Evolutionary conservation across 2,888 invertebrate genomes (phyloP).

Genomic region (Conops quadrifasciatus): DNA sequence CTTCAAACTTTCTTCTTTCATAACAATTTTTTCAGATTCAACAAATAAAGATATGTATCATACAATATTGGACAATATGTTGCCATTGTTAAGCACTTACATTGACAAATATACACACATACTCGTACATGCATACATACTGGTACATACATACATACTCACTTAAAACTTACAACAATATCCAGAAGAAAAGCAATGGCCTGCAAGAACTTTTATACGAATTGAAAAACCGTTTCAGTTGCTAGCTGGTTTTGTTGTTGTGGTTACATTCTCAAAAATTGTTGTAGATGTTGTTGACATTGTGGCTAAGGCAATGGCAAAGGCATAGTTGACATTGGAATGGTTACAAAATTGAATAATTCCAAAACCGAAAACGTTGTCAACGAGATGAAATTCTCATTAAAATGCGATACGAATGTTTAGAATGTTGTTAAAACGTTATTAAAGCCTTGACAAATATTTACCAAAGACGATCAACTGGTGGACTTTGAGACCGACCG

Average conservation of each 20-base stretch:
- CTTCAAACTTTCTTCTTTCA: no score
- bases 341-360: background rate
- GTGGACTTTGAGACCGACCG: background rate
- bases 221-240: no score
- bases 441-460: slow-evolving; percentile 23
- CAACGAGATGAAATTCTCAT: slow-evolving; percentile 26
- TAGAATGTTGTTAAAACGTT: slow-evolving; percentile 20
- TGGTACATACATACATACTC: no score
- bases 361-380: slow-evolving; percentile 11
- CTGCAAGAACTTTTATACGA: no score
- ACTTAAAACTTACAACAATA: no score
- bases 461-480: background rate
- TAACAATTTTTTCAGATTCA: no score
- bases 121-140: no score
- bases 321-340: background rate
- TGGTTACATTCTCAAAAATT: background rate
- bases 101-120: no score
- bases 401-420: slow-evolving; percentile 26
- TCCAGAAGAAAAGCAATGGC: no score
- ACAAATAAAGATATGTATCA: no score
- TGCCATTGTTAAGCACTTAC: no score
- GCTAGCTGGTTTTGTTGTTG: background rate
- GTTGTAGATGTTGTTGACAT: background rate
- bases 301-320: background rate
- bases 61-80: no score